Evolutionary conservation across 2,113 vertebrate genomes (phyloP).

Genomic region (Antechinus stuartii): DNA sequence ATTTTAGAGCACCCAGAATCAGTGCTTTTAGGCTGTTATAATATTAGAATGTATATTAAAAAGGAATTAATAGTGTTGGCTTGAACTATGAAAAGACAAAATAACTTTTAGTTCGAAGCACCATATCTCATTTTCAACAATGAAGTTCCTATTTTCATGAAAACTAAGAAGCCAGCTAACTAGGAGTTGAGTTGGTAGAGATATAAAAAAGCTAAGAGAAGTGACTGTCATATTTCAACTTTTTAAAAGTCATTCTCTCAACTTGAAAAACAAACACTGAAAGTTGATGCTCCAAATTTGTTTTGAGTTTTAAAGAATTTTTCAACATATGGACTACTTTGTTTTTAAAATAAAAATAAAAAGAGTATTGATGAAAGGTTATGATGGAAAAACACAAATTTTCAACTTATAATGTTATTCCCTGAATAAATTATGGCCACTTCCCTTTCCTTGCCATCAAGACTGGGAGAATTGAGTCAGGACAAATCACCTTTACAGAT

Average conservation of each 20-base stretch:
- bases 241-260: background rate
- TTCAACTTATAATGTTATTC: background rate
- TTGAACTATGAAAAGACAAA: background rate
- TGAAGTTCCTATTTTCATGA: conserved; percentile 49
- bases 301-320: background rate
- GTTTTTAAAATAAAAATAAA: background rate
- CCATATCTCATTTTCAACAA: background rate
- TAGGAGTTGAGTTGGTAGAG: background rate
- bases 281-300: background rate
- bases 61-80: background rate
- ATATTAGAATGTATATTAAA: background rate
- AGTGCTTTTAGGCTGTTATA: background rate
- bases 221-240: background rate
- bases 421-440: no score
- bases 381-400: background rate
- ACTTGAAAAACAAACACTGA: background rate
- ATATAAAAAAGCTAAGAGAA: background rate
- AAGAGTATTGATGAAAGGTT: background rate
- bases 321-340: background rate
- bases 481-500: no score
- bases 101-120: background rate
- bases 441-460: no score
- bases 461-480: no score
- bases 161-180: background rate
- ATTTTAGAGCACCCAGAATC: background rate